These are phyloP conservation scores for Scaptomyza montana DNA, from an alignment of 1,140 invertebrate species.

Conservation along the genomic window DNA sequence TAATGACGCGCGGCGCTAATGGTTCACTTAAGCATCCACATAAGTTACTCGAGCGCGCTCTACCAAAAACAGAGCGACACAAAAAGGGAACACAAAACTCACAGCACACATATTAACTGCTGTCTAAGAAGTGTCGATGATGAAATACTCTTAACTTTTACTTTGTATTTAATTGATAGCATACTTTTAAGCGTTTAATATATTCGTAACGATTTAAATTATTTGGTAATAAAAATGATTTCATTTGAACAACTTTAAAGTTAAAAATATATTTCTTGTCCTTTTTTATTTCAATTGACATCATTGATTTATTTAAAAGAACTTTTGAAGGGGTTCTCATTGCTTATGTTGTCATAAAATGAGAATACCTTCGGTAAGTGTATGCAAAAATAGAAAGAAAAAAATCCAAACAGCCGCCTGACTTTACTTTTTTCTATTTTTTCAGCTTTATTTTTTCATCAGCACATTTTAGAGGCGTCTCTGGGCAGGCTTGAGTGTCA, in stretches of 20 bases:
- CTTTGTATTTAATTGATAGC: too few relatives aligned
- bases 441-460: slow-evolving; percentile 7
- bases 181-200: too few relatives aligned
- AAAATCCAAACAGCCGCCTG: not conserved
- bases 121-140: not conserved
- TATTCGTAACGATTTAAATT: too few relatives aligned
- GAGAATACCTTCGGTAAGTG: not conserved
- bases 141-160: not conserved
- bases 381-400: not conserved
- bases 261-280: too few relatives aligned
- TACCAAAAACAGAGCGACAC: slow-evolving; percentile 49
- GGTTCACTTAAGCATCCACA: slow-evolving; percentile 82
- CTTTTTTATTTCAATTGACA: too few relatives aligned
- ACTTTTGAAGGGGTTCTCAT: too few relatives aligned
- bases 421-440: not conserved
- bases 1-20: slow-evolving; percentile 82
- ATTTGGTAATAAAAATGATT: too few relatives aligned
- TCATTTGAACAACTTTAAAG: too few relatives aligned
- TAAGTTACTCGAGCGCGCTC: slow-evolving; percentile 63
- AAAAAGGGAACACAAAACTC: slow-evolving; percentile 5
- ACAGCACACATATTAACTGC: not conserved
- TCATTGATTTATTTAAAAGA: too few relatives aligned
- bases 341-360: not conserved
- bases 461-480: slow-evolving; percentile 45
- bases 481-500: slow-evolving; percentile 44